phyloP scores from a whole-genome alignment of 1,140 invertebrate species.

The Monomorium pharaonis region DNA sequence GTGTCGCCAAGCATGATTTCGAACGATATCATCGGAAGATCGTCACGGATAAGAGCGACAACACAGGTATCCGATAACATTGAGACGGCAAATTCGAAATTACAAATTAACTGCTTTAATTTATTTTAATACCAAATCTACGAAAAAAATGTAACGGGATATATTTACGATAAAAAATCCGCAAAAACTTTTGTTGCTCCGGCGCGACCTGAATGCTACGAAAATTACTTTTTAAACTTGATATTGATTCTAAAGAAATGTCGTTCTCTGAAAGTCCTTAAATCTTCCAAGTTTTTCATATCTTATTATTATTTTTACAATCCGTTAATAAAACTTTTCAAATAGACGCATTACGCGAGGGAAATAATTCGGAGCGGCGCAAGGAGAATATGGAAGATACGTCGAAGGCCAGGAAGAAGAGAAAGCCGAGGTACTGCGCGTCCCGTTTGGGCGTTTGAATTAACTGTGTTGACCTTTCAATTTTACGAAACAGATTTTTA shows the following conservation, averaged over 20 bases:
- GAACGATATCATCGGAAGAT: not conserved
- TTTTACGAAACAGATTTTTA: slow-evolving; percentile 72
- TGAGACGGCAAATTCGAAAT: not conserved
- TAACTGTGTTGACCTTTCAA: not conserved
- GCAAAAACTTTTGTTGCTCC: not conserved
- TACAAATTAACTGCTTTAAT: too few relatives aligned
- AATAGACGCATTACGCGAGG: slow-evolving; percentile 10
- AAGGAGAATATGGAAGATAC: slow-evolving; percentile 39
- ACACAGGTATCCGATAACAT: slow-evolving; percentile 30
- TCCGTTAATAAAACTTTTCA: not conserved
- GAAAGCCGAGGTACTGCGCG: slow-evolving; percentile 61
- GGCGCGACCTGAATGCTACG: not conserved
- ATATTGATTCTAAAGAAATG: not conserved
- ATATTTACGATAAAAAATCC: not conserved
- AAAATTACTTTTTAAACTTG: not conserved
- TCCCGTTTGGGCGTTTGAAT: not conserved
- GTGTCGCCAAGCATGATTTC: slow-evolving; percentile 21
- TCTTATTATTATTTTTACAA: not conserved
- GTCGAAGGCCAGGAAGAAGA: slow-evolving; percentile 62
- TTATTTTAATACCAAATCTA: not conserved
- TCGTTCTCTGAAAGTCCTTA: not conserved
- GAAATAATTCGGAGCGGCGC: slow-evolving; percentile 25
- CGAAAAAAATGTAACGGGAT: not conserved
- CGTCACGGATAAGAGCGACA: not conserved
- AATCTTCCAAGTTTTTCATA: not conserved